Evolutionary conservation across 2,113 vertebrate genomes (phyloP), one percentile per base, ranked within the genome.

Genomic region (Lagenorhynchus albirostris): DNA sequence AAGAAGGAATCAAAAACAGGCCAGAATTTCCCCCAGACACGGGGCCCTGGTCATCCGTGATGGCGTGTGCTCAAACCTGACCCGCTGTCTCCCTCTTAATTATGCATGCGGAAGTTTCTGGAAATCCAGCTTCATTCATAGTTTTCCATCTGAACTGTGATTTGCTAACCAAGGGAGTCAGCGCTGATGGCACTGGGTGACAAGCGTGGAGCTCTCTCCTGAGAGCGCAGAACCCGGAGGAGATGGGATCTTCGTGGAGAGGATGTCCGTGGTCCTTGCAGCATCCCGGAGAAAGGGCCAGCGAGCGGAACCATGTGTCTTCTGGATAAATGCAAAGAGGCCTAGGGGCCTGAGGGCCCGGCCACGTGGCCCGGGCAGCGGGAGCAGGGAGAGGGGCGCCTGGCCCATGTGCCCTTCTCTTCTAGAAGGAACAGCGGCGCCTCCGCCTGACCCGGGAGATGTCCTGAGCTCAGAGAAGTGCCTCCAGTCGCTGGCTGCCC

Each of bases 401-500:
- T 7, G 4, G 17, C 65, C 67, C 44, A 7, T 10, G 6, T 0
- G 1, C 55, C 12, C 14, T 73, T 70, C 79, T 71, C 92, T 97
- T 91, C 74, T 58, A 98, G 96, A 93, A 92, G 96, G 77, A 62
- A 53, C 95, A 94, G 92, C 95, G 36, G 95, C 89, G 41, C 74
- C 98, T 79, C 98, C 96, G 47, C 97, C 97, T 0, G 98, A 99
- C 10, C 98, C 98, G 2, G 94, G 94, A 11, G 99, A 99, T 14
- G 53, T 99, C 77, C 98, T 99, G 91, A 98, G 98, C 97, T 98
- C 97, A 77, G 98, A 94, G 76, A 99, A 98, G 90, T 99, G 99
- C 96, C 97, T 99, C 14, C 99, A 99, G 91, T 98, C 99, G 14
- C 98, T 99, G 95, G 99, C 99, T 8, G 98, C 99, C 71, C 98